Conservation (phyloP, 2,888 invertebrate species). For the Apodemia duryi region DNA sequence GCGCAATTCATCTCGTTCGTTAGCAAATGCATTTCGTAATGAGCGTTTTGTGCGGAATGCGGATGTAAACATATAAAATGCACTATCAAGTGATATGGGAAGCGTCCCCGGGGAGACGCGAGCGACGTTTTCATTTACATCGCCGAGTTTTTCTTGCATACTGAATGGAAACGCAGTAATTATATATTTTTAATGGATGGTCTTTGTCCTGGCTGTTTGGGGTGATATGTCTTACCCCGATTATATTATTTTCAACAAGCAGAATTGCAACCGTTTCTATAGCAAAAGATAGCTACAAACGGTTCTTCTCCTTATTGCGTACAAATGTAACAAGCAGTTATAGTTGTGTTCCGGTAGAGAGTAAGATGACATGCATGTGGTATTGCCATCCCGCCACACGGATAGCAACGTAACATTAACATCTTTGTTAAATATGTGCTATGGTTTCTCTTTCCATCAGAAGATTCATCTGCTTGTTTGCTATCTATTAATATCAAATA, state of each 20-base stretch:
- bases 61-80: slow-evolving; percentile 60
- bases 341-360: too few relatives aligned
- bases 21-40: slow-evolving; percentile 70
- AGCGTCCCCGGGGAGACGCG: slow-evolving; percentile 16
- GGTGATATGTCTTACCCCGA: neutral
- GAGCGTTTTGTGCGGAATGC: slow-evolving; percentile 54
- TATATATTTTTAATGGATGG: neutral
- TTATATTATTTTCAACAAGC: neutral
- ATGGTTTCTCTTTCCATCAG: too few relatives aligned
- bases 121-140: slow-evolving; percentile 9
- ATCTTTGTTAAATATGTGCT: too few relatives aligned
- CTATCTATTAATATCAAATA: too few relatives aligned
- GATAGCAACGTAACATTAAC: too few relatives aligned
- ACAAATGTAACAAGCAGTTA: too few relatives aligned
- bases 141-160: neutral
- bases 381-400: too few relatives aligned
- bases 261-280: neutral
- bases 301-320: too few relatives aligned
- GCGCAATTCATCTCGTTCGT: slow-evolving; percentile 53
- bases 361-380: too few relatives aligned
- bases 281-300: too few relatives aligned
- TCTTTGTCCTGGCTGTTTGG: neutral
- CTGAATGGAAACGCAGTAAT: neutral
- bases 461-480: too few relatives aligned
- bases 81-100: slow-evolving; percentile 39